Percentiles rank a stretch among this genome's conserved stretches.
phyloP scores from a whole-genome alignment of 2,888 invertebrate genomes.

The Rhagophthalmus giganteus region DNA sequence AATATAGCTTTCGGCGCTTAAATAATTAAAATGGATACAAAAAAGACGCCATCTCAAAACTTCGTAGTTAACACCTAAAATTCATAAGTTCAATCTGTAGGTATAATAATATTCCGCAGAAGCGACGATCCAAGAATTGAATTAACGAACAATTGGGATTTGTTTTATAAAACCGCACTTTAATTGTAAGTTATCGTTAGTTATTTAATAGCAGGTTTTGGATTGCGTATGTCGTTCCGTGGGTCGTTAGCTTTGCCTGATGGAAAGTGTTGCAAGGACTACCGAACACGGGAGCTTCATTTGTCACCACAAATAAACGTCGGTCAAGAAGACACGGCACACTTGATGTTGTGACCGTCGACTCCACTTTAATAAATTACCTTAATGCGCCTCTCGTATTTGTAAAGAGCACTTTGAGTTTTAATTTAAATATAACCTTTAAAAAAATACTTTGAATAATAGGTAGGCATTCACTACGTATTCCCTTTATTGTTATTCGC shows the following conservation, averaged over 20 bases:
- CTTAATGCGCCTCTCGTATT: slow-evolving; percentile 23
- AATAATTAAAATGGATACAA: slow-evolving; percentile 27
- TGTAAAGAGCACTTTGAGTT: slow-evolving; percentile 16
- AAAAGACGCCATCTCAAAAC: slow-evolving; percentile 26
- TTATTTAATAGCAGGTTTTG: slow-evolving; percentile 1
- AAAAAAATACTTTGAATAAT: no score
- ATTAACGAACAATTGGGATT: slow-evolving; percentile 26
- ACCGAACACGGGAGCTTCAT: slow-evolving; percentile 43
- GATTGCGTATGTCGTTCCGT: slow-evolving; percentile 34
- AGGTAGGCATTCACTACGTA: no score
- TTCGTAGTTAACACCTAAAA: slow-evolving; percentile 30
- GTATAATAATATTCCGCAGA: slow-evolving; percentile 25
- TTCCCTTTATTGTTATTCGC: no score
- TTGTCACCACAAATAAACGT: slow-evolving; percentile 40
- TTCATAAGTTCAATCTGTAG: slow-evolving; percentile 28
- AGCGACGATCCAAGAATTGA: slow-evolving; percentile 31
- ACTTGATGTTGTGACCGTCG: slow-evolving; percentile 25
- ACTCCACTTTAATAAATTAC: slow-evolving; percentile 32
- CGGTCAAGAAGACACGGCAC: slow-evolving; percentile 31
- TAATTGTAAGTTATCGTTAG: neutral
- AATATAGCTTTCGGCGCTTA: slow-evolving; percentile 18
- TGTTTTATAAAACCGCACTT: slow-evolving; percentile 19
- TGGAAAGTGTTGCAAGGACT: slow-evolving; percentile 44
- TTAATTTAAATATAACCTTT: slow-evolving; percentile 22
- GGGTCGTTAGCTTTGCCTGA: slow-evolving; percentile 44